These are phyloP conservation scores for Tiliacea aurago DNA, from an alignment of 2,888 invertebrate species.

Conservation along the genomic window DNA sequence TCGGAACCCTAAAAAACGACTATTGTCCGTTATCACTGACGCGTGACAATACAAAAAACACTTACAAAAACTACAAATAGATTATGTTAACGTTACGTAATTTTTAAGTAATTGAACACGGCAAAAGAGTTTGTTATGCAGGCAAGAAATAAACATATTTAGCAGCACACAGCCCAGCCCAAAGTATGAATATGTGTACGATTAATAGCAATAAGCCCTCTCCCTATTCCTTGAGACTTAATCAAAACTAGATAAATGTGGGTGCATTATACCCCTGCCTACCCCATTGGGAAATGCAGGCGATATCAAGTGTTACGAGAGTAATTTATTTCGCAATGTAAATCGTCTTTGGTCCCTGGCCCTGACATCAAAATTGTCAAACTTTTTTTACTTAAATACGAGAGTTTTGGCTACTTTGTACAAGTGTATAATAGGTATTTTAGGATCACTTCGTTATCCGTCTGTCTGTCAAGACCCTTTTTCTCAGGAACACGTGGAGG, in stretches of 20 bases:
- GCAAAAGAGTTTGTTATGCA: not conserved
- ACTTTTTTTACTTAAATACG: no score
- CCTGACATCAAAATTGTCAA: no score
- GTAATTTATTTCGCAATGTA: no score
- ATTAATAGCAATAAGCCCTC: no score
- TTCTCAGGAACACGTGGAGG: no score
- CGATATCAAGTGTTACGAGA: not conserved
- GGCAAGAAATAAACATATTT: not conserved
- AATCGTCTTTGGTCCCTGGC: no score
- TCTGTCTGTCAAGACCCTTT: no score
- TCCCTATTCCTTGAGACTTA: not conserved
- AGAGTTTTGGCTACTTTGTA: no score
- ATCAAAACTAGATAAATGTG: not conserved
- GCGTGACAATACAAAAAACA: constrained; percentile 20
- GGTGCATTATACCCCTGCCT: not conserved
- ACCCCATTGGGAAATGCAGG: not conserved
- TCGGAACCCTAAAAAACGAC: constrained; percentile 12
- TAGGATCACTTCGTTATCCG: no score
- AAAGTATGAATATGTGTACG: no score
- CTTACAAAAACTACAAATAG: constrained; percentile 3
- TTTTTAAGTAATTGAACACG: not conserved
- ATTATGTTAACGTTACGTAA: not conserved
- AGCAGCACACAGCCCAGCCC: not conserved
- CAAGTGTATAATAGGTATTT: no score
- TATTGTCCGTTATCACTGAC: constrained; percentile 21